Base-by-base conservation (phyloP, 2,888 invertebrate species). In the Microctonus hyperodae region DNA sequence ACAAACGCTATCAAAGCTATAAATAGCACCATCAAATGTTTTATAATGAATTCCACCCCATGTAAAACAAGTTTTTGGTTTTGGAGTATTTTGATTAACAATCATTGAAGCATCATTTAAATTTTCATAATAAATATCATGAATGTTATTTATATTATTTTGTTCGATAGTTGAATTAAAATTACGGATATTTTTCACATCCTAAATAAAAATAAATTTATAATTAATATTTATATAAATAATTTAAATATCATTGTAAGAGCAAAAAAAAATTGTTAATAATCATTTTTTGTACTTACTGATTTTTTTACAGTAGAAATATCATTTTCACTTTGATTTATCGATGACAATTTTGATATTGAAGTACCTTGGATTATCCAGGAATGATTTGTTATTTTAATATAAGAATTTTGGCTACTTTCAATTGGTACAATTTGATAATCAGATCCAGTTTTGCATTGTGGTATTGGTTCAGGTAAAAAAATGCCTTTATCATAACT, bases 21-120 rank as follows among this genome's bases (percentile, higher is more conserved):
- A 86, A 76, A 94, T 88, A 75, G 89, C 88, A 7, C 94, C 94
- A 84, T 96, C 95, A 77, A 95, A 95, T 0, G 95, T 94, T 82
- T 94, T 92, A 75, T 91, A 91, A 83, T 95, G 94, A 16, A 88
- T 86, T 35, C 92, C 92, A 25, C 91, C 90, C 95, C 95, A 96
- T 1, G 91, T 89, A 64, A 91, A 88, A 76, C 96, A 96, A 11
- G 88, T 87, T 0, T 92, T 91, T 0, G 90, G 88, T 74, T 88
- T 88, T 0, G 91, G 90, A 9, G 76, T 76, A 28, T 74, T 78
- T 9, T 70, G 62, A 35, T 80, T 74, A 0, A 78, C 68, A 11
- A 75, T 37, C 7, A 67, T 68, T 33, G 22, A 70, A 62, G 37
- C 67, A 64, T 58, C 20, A 6, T 55, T 57, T 13, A 55, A 7